Evolutionary conservation across 2,113 vertebrate genomes (phyloP), one percentile per base, ranked within the genome.

Genomic region (Seriola rivoliana): DNA sequence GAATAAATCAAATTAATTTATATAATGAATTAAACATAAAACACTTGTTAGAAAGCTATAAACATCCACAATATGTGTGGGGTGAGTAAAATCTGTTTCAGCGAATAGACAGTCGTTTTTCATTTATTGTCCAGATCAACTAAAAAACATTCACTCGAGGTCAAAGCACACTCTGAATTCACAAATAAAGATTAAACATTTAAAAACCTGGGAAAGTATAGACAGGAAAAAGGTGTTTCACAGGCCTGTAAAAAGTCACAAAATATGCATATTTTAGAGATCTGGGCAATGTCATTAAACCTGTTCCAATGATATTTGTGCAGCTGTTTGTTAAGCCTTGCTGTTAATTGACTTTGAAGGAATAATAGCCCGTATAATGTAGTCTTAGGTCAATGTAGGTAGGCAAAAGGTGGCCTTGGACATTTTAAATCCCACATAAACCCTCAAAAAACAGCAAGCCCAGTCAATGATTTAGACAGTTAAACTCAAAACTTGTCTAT

Each of bases 1-100:
- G 34, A 82, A 72, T 55, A 74, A 72, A 78, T 67, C 0, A 4
- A 54, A 64, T 58, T 75, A 75, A 84, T 73, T 88, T 90, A 89
- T 84, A 48, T 58, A 17, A 42, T 34, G 0, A 62, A 66, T 85
- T 74, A 72, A 73, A 80, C 42, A 63, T 46, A 36, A 52, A 75
- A 75, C 14, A 58, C 38, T 38, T 21, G 14, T 32, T 48, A 85
- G 46, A 76, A 80, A 65, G 59, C 52, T 86, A 59, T 64, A 75
- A 54, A 76, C 46, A 13, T 16, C 13, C 5, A 11, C 25, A 54
- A 0, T 62, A 4, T 36, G 7, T 78, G 25, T 55, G 25, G 19
- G 29, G 40, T 57, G 36, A 66, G 57, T 50, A 38, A 67, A 55
- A 29, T 72, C 46, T 12, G 32, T 48, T 50, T 14, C 23, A 78